Percentiles rank a stretch among this genome's conserved stretches.
phyloP scores from a whole-genome alignment of 2,797 vertebrate species.

The Sparus aurata region DNA sequence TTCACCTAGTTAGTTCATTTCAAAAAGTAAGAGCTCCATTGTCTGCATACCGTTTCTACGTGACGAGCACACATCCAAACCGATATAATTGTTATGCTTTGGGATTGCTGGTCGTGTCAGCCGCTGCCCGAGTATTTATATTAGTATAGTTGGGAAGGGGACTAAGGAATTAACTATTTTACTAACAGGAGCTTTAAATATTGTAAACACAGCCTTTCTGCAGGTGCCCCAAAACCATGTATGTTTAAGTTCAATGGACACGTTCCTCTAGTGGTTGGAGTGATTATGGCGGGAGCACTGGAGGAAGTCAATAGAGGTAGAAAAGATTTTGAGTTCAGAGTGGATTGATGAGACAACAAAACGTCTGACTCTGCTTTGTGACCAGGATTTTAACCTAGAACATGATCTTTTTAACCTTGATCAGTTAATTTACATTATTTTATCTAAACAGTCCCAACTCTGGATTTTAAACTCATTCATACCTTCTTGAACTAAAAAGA shows the following conservation, averaged over 20 bases:
- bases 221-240: not conserved
- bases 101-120: too few relatives aligned
- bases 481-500: not conserved
- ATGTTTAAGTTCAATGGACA: not conserved
- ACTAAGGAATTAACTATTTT: too few relatives aligned
- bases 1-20: too few relatives aligned
- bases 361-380: not conserved
- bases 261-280: not conserved
- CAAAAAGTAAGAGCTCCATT: too few relatives aligned
- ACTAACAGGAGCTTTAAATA: too few relatives aligned
- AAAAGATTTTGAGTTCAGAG: too few relatives aligned
- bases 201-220: not conserved
- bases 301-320: not conserved
- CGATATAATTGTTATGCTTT: too few relatives aligned
- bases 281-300: not conserved
- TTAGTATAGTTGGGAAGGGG: too few relatives aligned
- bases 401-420: not conserved
- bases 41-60: too few relatives aligned
- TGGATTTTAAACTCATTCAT: not conserved
- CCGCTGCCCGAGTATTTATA: too few relatives aligned
- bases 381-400: not conserved
- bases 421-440: not conserved
- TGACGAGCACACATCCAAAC: too few relatives aligned
- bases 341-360: not conserved
- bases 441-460: constrained; percentile 18